A percentile compares a stretch with the other conserved stretches of the same genome.
Conservation (phyloP, 1,140 invertebrate genomes). For the Panonychus citri region DNA sequence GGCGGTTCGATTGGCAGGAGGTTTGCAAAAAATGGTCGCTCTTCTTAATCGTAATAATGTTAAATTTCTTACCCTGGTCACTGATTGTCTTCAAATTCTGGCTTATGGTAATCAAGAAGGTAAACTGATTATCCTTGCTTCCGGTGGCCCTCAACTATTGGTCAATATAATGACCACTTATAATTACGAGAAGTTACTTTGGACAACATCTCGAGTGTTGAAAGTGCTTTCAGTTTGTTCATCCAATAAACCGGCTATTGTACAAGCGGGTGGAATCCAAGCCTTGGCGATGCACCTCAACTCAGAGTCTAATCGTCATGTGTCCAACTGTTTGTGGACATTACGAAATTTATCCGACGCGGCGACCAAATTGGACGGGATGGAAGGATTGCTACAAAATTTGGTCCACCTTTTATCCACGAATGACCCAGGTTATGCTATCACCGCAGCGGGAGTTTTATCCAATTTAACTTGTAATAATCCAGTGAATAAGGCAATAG, state of each 20-base stretch:
- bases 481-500: conserved; percentile 79
- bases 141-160: conserved; percentile 82
- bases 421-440: conserved; percentile 83
- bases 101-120: conserved; percentile 98
- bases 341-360: conserved; percentile 91
- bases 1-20: conserved; percentile 82
- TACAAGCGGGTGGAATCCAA: conserved; percentile 92
- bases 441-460: conserved; percentile 88
- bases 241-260: conserved; percentile 91
- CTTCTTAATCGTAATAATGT: conserved; percentile 84
- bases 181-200: conserved; percentile 91
- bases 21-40: conserved; percentile 93
- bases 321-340: conserved; percentile 94
- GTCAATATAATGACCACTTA: conserved; percentile 91
- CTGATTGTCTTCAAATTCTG: conserved; percentile 91
- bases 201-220: conserved; percentile 89
- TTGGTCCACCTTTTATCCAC: conserved; percentile 47
- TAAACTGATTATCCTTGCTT: conserved; percentile 88
- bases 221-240: conserved; percentile 89
- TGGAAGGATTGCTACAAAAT: conserved; percentile 2
- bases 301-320: conserved; percentile 64
- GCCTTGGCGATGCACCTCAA: conserved; percentile 80
- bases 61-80: conserved; percentile 93
- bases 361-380: conserved; percentile 42
- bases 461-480: conserved; percentile 99